Conservation (phyloP, 2,888 invertebrate genomes). For the Pollenia griseotomentosa region DNA sequence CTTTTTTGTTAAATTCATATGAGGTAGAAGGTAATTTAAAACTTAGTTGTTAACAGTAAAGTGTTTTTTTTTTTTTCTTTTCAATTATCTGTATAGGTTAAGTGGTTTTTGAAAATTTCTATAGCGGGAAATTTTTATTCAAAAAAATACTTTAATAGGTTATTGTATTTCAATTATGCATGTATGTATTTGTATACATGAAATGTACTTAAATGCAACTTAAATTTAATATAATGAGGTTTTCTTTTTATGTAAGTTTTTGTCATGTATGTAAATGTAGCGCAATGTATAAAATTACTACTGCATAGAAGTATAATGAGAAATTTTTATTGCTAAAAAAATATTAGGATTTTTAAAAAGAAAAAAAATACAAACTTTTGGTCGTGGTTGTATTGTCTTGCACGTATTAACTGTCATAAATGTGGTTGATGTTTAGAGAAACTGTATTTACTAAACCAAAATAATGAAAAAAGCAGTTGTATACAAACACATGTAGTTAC, state of each 20-base stretch:
- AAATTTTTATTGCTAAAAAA: constrained; percentile 16
- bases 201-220: constrained; percentile 10
- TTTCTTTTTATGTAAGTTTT: constrained; percentile 3
- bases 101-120: constrained; percentile 41
- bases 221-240: constrained; percentile 39
- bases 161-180: constrained; percentile 47
- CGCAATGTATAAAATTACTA: constrained; percentile 51
- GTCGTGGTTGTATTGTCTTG: not conserved
- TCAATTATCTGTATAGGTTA: constrained; percentile 45
- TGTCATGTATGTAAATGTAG: not conserved
- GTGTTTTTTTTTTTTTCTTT: not conserved
- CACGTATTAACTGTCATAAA: constrained; percentile 33
- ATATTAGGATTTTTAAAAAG: constrained; percentile 3
- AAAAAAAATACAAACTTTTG: not conserved
- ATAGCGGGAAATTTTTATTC: constrained; percentile 1
- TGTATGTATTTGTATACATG: not conserved
- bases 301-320: constrained; percentile 9
- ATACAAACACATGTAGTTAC: not conserved
- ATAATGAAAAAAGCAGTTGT: not conserved
- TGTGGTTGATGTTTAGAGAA: constrained; percentile 48
- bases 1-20: not conserved
- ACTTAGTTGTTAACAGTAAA: constrained; percentile 17
- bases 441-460: constrained; percentile 32
- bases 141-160: not conserved
- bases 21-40: constrained; percentile 29